Base-by-base conservation (phyloP, 2,797 vertebrate genomes). In the Fundulus diaphanus region DNA sequence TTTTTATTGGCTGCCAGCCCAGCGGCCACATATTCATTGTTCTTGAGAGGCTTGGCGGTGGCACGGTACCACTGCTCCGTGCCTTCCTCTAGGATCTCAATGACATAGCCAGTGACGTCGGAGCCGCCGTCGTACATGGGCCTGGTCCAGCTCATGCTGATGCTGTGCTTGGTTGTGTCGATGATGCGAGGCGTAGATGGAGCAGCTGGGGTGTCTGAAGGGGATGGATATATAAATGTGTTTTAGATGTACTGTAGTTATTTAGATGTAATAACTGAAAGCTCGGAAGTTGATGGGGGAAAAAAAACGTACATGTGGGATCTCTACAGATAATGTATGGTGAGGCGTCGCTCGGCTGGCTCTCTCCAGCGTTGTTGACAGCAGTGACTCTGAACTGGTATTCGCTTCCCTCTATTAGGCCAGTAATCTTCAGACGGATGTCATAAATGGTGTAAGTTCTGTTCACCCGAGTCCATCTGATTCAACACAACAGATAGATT, bases 361-460 rank as follows among this genome's bases (percentile, higher is more conserved):
- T 98, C 89, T 96, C 96, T 67, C 98, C 98, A 85, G 98, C 98
- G 59, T 96, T 93, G 7, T 99, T 99, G 74, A 97, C 96, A 1
- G 98, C 98, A 0, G 97, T 96, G 86, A 99, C 97, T 81, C 98
- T 97, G 95, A 99, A 99, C 90, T 97, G 98, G 89, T 99, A 99
- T 80, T 99, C 97, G 75, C 97, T 94, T 48, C 97, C 97, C 90
- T 99, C 98, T 90, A 99, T 89, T 46, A 99, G 95, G 80, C 95
- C 92, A 0, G 96, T 96, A 89, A 99, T 96, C 93, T 99, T 99
- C 74, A 99, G 92, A 82, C 98, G 97, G 65, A 96, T 99, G 76
- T 99, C 98, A 70, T 99, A 99, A 84, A 99, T 94, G 56, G 96
- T 97, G 52, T 96, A 98, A 61, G 96, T 97, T 94, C 92, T 98